Evolutionary conservation across 2,113 vertebrate genomes (phyloP).

Genomic region (Syngnathus floridae): DNA sequence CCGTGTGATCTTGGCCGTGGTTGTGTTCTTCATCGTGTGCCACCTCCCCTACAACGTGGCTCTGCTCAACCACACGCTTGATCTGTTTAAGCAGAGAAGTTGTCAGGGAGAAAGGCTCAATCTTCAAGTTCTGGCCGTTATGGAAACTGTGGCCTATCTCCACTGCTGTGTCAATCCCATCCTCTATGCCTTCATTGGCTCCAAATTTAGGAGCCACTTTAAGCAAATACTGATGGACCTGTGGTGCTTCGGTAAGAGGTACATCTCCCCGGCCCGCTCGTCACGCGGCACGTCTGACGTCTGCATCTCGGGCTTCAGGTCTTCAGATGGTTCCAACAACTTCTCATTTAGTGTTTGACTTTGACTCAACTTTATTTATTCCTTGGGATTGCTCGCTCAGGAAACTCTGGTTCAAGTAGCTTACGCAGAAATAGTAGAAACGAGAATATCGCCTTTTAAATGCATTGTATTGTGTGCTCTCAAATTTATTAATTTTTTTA

Average conservation of each 20-base stretch:
- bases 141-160: constrained; percentile 80
- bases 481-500: too few relatives aligned
- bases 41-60: constrained; percentile 82
- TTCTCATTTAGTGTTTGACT: constrained; percentile 71
- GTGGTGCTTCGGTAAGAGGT: constrained; percentile 72
- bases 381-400: not conserved
- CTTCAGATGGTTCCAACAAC: constrained; percentile 60
- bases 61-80: constrained; percentile 66
- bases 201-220: constrained; percentile 86
- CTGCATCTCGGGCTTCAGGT: constrained; percentile 61
- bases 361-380: too few relatives aligned
- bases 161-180: constrained; percentile 90
- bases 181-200: constrained; percentile 89
- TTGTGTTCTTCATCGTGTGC: constrained; percentile 78
- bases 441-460: too few relatives aligned
- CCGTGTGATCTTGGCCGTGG: constrained; percentile 78
- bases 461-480: too few relatives aligned
- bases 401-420: too few relatives aligned
- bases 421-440: too few relatives aligned
- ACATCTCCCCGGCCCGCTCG: constrained; percentile 46
- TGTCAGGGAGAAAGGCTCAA: constrained; percentile 59
- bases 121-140: constrained; percentile 47
- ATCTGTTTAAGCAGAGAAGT: constrained; percentile 59
- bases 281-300: constrained; percentile 67
- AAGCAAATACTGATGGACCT: constrained; percentile 71